phyloP scores from a whole-genome alignment of 2,888 invertebrate species.

The Parnassius mnemosyne region DNA sequence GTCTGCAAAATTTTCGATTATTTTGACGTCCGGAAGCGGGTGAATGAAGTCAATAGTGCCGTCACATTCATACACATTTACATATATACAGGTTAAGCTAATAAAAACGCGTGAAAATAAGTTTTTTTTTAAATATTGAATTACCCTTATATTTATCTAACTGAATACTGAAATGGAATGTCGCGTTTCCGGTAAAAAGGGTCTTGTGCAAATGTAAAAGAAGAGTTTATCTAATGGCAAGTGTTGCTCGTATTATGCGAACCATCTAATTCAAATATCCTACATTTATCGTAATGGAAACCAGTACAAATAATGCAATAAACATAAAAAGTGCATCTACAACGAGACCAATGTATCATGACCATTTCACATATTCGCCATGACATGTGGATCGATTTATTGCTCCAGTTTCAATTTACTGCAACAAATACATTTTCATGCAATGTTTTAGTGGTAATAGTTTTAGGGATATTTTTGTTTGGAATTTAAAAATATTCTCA shows the following conservation, averaged over 20 bases:
- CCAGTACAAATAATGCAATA: neutral
- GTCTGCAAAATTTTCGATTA: too few species aligned
- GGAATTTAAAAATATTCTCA: neutral
- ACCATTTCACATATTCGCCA: constrained; percentile 8
- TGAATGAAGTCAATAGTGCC: too few species aligned
- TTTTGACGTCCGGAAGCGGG: too few species aligned
- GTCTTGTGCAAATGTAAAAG: too few species aligned
- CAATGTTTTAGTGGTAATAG: constrained; percentile 28
- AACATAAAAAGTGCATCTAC: neutral
- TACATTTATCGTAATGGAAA: neutral
- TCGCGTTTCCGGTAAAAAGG: too few species aligned
- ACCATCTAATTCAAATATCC: neutral
- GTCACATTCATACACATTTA: too few species aligned
- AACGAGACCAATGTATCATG: constrained; percentile 10
- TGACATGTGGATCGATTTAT: constrained; percentile 36
- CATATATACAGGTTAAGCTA: too few species aligned
- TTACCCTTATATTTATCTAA: too few species aligned
- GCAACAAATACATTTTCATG: constrained; percentile 36
- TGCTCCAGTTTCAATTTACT: constrained; percentile 29
- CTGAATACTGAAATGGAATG: too few species aligned
- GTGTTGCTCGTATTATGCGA: neutral
- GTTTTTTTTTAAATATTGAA: too few species aligned
- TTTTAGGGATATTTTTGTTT: constrained; percentile 11
- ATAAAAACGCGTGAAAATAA: too few species aligned
- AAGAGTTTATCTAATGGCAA: too few species aligned